These are phyloP conservation scores for Tetramorium simillimum DNA, from an alignment of 1,140 invertebrate genomes.

Conservation along the genomic window DNA sequence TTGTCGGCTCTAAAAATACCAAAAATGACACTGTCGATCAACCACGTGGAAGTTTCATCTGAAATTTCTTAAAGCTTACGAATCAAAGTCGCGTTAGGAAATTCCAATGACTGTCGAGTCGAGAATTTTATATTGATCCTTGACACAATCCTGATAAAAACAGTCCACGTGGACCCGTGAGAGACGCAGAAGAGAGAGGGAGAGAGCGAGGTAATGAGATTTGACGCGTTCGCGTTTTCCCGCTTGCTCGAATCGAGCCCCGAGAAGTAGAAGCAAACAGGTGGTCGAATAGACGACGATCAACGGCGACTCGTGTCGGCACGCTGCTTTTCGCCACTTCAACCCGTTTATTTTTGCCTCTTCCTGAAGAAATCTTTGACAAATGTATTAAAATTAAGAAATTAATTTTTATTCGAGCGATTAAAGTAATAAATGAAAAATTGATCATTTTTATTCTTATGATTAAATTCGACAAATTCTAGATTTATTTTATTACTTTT, in stretches of 20 bases:
- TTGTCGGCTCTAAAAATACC: not conserved
- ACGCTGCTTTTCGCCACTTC: not conserved
- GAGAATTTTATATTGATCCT: not conserved
- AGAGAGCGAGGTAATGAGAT: not conserved
- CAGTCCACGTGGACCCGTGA: not conserved
- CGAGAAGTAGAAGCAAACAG: slow-evolving; percentile 49
- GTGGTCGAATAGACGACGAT: slow-evolving; percentile 50
- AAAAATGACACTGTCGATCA: not conserved
- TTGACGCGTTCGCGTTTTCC: slow-evolving; percentile 3
- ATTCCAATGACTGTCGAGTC: not conserved
- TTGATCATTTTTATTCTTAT: not conserved
- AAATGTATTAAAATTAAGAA: not conserved
- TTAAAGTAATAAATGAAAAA: not conserved
- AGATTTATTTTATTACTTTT: not conserved
- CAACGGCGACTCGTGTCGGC: not conserved
- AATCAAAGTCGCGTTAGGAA: not conserved
- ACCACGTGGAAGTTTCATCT: not conserved
- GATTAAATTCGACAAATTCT: not conserved
- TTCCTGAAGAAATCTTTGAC: not conserved
- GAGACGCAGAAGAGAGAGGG: not conserved
- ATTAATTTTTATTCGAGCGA: not conserved
- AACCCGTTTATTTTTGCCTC: not conserved
- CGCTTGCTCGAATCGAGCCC: slow-evolving; percentile 1
- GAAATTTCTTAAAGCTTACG: not conserved
- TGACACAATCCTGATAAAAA: not conserved